Evolutionary conservation across 2,888 invertebrate genomes (phyloP).

Genomic region (Anagyrus pseudococci): DNA sequence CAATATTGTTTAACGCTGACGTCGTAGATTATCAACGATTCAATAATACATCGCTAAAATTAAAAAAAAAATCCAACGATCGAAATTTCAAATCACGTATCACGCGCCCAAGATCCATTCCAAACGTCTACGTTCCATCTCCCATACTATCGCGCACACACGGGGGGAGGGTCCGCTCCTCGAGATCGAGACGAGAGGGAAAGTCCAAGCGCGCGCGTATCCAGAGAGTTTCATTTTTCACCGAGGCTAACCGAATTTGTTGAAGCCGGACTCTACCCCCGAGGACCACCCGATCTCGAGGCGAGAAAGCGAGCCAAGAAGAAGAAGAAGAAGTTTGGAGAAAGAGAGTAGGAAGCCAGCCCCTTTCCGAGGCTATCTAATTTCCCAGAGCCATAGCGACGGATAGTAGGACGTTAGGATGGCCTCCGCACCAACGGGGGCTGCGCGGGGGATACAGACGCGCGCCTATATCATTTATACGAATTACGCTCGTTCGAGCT

Average conservation of each 20-base stretch:
- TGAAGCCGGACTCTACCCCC: constrained; percentile 56
- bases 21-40: too few relatives aligned
- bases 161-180: background rate
- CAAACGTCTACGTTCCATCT: too few relatives aligned
- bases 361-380: constrained; percentile 60
- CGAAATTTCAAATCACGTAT: too few relatives aligned
- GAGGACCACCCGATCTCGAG: constrained; percentile 28
- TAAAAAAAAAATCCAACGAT: too few relatives aligned
- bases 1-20: too few relatives aligned
- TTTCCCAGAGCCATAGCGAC: constrained; percentile 58
- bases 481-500: constrained; percentile 55
- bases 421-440: background rate
- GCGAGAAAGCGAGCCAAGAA: constrained; percentile 13
- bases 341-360: constrained; percentile 41
- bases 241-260: constrained; percentile 61
- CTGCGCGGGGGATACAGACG: background rate
- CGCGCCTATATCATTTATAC: constrained; percentile 59
- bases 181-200: background rate
- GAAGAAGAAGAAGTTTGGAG: background rate
- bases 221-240: constrained; percentile 55
- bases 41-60: too few relatives aligned
- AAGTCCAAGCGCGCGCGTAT: background rate
- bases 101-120: too few relatives aligned
- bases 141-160: background rate
- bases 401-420: background rate